Base-by-base conservation (phyloP, 1,140 invertebrate species). In the Ganaspis sp. region DNA sequence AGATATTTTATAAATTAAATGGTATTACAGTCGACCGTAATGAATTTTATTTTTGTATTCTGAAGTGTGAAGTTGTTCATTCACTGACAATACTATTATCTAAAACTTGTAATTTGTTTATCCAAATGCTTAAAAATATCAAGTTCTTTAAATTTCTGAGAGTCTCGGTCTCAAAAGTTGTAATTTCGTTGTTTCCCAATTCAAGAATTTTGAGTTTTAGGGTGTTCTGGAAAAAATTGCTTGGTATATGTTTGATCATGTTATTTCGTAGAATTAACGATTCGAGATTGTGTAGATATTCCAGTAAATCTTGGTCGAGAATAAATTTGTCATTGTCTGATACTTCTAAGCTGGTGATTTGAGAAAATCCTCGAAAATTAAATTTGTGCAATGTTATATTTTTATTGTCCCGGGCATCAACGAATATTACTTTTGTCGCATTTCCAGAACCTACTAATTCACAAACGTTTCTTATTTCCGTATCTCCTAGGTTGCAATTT, bases 191-290 rank as follows among this genome's bases (percentile, higher is more conserved):
- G 21, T 75, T 8, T 9, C 70, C 78, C 0, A 87, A 42, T 37
- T 78, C 76, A 5, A 85, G n/a, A 0, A 9, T 5, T 9, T 21
- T 26, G 11, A 85, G 17, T 0, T 82, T 45, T 0, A 72, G 78
- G 1, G 74, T 53, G 9, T 72, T 37, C 34, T 92, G 89, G 71
- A 94, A 93, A 54, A 94, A 86, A 69, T 92, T 89, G 29, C 90
- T 86, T 1, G 93, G 93, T 34, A 94, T 85, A 4, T 72, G 12
- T 73, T 92, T 92, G 0, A 94, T 90, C 42, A 92, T 90, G 82
- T 95, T 95, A 1, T 92, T 91, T 49, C 91, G 87, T 54, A 95
- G 88, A 75, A 94, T 92, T 26, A 95, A 86, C 87, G 91, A 92
- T 11, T 87, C 92, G 0, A 95, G 81, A 53, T 94, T 92, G 4